Base-by-base conservation (phyloP, 2,888 invertebrate genomes). In the Rhyacophila evoluta region DNA sequence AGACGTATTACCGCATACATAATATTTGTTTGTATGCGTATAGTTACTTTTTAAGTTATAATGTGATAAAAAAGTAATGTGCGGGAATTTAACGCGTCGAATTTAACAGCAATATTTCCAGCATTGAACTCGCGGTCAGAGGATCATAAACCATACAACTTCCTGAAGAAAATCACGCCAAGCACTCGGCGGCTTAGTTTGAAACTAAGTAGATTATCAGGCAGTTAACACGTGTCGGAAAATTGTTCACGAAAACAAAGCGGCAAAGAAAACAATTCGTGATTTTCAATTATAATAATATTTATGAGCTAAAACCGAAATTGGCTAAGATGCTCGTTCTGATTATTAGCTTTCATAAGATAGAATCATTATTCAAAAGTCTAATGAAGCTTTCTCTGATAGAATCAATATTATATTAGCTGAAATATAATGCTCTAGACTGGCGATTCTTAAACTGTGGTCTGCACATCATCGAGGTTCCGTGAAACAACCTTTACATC, bases 211-310 rank as follows among this genome's bases (percentile, higher is more conserved):
- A 55, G 55, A 55, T 55, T 55, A 55, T 8, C 10, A 55, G 19
- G 55, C 55, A 55, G 55, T 55, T 55, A 55, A 25, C 55, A 55
- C 55, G 55, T 55, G 55, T 55, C 25, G 55, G 15, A 25, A 55
- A 55, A 55, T 2, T 55, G 15, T 55, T 12, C 55, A 55, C 55
- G 55, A 55, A 25, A 55, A 55, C 55, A 55, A 55, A 15, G 55
- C 55, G 10, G 19, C 19, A 10, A 10, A 10, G 25, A 55, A 55
- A 55, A 55, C 55, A 55, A 55, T 55, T 19, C 55, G 55, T 8
- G 55, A 15, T 55, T 55, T 55, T 55, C 55, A 55, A 55, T 55
- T 55, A 55, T 55, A 19, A 55, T 55, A 19, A 55, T 55, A 55
- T 55, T 55, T 55, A 55, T 10, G 55, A 55, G 19, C 12, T 15